A percentile compares a stretch with the other conserved stretches of the same genome.
These are phyloP conservation scores for Drosophila koepferae DNA, from an alignment of 2,888 invertebrate genomes.

Conservation along the genomic window DNA sequence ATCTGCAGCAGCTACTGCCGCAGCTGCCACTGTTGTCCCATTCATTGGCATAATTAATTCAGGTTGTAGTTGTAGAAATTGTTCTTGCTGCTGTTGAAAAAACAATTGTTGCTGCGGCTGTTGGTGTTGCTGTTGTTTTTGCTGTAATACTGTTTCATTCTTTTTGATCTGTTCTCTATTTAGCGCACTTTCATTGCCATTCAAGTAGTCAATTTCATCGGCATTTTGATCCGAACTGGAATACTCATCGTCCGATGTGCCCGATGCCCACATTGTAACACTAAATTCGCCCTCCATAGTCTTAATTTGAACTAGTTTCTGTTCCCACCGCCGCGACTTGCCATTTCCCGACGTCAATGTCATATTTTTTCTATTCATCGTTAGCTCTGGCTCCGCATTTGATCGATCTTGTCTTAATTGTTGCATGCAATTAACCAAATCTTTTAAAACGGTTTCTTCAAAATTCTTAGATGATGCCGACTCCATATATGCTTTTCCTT, in stretches of 20 bases:
- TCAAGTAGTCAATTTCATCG: slow-evolving; percentile 85
- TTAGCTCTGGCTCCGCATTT: slow-evolving; percentile 8
- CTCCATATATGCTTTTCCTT: slow-evolving; percentile 24
- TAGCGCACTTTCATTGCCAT: slow-evolving; percentile 86
- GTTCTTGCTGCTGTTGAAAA: slow-evolving; percentile 58
- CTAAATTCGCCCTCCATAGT: slow-evolving; percentile 99
- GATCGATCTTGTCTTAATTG: slow-evolving; percentile 23
- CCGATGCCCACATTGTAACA: slow-evolving; percentile 99
- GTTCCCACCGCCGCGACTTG: slow-evolving; percentile 95
- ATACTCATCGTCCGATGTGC: slow-evolving; percentile 93
- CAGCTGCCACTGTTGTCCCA: slow-evolving; percentile 6
- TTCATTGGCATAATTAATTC: slow-evolving; percentile 30
- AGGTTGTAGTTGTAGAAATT: slow-evolving; percentile 46
- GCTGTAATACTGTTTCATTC: slow-evolving; percentile 42
- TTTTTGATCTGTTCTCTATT: slow-evolving; percentile 14
- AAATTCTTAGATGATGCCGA: background rate
- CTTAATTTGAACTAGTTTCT: slow-evolving; percentile 98
- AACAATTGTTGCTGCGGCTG: slow-evolving; percentile 52
- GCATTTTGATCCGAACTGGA: slow-evolving; percentile 96
- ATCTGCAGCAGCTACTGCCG: background rate
- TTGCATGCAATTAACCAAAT: slow-evolving; percentile 45
- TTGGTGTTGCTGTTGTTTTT: slow-evolving; percentile 15
- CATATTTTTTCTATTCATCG: slow-evolving; percentile 14
- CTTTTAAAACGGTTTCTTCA: slow-evolving; percentile 22
- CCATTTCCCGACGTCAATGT: slow-evolving; percentile 64